Base-by-base conservation (phyloP, 2,113 vertebrate genomes). In the Apteryx mantelli region DNA sequence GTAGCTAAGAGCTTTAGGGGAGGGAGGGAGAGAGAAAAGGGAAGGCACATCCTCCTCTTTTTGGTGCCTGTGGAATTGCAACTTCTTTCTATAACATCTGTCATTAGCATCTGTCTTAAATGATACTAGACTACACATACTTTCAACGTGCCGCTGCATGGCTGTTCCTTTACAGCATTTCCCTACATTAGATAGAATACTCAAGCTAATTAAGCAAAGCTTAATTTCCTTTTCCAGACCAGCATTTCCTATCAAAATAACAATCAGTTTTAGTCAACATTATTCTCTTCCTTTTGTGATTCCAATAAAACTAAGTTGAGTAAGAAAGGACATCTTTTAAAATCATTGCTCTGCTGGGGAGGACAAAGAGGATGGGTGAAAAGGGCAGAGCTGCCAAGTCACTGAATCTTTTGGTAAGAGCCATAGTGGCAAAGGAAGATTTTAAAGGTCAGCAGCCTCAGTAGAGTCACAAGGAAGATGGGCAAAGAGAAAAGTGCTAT, bases 391-490 rank as follows among this genome's bases (percentile, higher is more conserved):
- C 71, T 86, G 82, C 64, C 89, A 94, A 95, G 55, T 68, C 84
- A 93, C 12, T 34, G 50, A 83, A 16, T 40, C 73, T 76, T 88
- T 88, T 75, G 1, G 0, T 17, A 94, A 82, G 68, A 81, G 32
- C 40, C 40, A 91, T 2, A 70, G 50, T 34, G 87, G 66, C 34
- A 91, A 80, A 88, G 55, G 80, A 95, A 92, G 86, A 91, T 52
- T 44, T 55, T 83, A 95, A 97, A 96, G 95, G 97, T 95, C 95
- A 94, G 53, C n/a, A 73, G 70, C n/a, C 17, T 93, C 60, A 52
- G 75, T 77, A 74, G 32, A 79, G n/a, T 46, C 58, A 91, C 58
- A 87, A 88, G 66, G 15, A 93, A 80, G 36, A 89, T 22, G 53
- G 26, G 53, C 17, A 77, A 87, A 66, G 69, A 82, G 32, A 63